phyloP scores from a whole-genome alignment of 2,888 invertebrate genomes.

The Pherbina coryleti region DNA sequence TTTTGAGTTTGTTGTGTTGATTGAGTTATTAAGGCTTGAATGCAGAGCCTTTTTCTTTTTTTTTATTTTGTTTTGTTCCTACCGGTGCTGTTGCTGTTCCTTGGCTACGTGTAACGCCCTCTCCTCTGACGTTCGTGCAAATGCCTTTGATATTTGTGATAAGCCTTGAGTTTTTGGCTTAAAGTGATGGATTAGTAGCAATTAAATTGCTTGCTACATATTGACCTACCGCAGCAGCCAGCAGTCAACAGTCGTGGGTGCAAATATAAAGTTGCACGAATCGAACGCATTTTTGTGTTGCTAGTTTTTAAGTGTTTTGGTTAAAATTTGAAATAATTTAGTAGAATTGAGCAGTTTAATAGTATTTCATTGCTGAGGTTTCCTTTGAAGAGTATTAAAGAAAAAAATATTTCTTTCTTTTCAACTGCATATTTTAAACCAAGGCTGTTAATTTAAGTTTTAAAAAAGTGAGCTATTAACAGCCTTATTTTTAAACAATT shows the following conservation, averaged over 20 bases:
- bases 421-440: too few relatives aligned
- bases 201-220: constrained; percentile 12
- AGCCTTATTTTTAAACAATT: too few relatives aligned
- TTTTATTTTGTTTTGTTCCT: background rate
- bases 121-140: background rate
- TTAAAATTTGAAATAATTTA: background rate
- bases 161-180: background rate
- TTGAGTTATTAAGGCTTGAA: constrained; percentile 21
- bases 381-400: too few relatives aligned
- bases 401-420: too few relatives aligned
- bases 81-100: background rate
- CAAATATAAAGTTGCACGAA: background rate
- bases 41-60: background rate
- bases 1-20: background rate
- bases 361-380: too few relatives aligned
- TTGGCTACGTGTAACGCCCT: background rate
- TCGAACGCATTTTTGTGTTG: too few relatives aligned
- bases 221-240: constrained; percentile 18
- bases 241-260: background rate
- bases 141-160: background rate
- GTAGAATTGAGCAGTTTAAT: background rate
- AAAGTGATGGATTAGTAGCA: constrained; percentile 20
- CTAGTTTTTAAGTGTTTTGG: background rate
- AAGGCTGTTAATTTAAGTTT: too few relatives aligned
- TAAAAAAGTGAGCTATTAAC: too few relatives aligned